Conservation (phyloP, 2,113 vertebrate species). For the Xenopus borealis region DNA sequence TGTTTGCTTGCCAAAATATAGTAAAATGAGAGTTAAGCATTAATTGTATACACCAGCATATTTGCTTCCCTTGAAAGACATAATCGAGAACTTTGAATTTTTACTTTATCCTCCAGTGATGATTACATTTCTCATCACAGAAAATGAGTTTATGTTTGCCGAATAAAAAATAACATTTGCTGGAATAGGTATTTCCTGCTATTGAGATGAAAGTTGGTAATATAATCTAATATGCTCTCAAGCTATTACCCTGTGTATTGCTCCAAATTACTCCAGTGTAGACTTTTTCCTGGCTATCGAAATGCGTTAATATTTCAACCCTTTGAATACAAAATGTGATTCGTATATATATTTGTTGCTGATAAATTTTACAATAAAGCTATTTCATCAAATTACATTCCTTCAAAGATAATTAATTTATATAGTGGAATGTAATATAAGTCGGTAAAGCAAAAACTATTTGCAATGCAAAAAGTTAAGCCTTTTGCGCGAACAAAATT, state of each 20-base stretch:
- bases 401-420: conserved; percentile 21
- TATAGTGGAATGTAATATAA: too few species aligned
- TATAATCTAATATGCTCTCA: conserved; percentile 55
- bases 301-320: conserved; percentile 64
- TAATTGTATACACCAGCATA: conserved; percentile 53
- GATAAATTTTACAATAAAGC: conserved; percentile 25
- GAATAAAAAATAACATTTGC: conserved; percentile 46
- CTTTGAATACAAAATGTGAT: conserved; percentile 59
- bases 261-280: conserved; percentile 65
- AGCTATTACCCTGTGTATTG: conserved; percentile 63
- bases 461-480: too few species aligned
- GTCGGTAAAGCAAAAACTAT: too few species aligned
- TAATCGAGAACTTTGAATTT: conserved; percentile 56
- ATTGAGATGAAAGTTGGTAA: conserved; percentile 50
- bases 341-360: conserved; percentile 40
- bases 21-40: neutral
- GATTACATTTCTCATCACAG: conserved; percentile 66
- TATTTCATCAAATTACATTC: conserved; percentile 28
- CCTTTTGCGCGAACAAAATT: too few species aligned
- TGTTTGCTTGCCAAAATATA: neutral
- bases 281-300: conserved; percentile 65
- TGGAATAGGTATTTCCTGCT: conserved; percentile 44
- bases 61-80: conserved; percentile 52
- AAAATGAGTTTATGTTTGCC: conserved; percentile 63
- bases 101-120: conserved; percentile 61